A percentile compares a stretch with the other conserved stretches of the same genome.
These are phyloP conservation scores for Oplegnathus fasciatus DNA, from an alignment of 2,113 vertebrate species.

Conservation along the genomic window DNA sequence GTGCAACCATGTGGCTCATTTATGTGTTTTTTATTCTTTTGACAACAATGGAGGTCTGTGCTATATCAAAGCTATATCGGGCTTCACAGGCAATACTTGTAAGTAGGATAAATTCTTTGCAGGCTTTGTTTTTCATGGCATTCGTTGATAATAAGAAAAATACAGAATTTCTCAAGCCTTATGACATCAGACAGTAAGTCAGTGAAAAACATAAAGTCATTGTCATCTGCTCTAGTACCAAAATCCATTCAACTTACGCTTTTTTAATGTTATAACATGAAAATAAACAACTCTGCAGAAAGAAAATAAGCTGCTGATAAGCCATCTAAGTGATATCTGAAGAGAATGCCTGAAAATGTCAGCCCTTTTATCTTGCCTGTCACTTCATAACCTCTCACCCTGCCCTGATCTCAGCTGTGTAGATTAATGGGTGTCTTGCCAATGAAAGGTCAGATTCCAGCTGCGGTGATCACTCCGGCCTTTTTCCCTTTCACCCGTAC, in stretches of 20 bases:
- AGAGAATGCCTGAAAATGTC: constrained; percentile 31
- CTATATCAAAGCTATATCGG: not conserved
- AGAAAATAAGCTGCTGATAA: not conserved
- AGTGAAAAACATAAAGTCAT: not conserved
- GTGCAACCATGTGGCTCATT: not conserved
- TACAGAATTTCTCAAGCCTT: not conserved
- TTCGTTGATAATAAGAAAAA: not conserved
- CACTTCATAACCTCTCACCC: constrained; percentile 25
- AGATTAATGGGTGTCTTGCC: constrained; percentile 21
- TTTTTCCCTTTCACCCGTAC: not conserved
- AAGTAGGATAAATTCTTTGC: not conserved
- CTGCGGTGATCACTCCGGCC: constrained; percentile 32
- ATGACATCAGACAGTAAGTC: not conserved
- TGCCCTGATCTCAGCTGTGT: constrained; percentile 23
- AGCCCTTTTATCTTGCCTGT: constrained; percentile 17
- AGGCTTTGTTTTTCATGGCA: not conserved
- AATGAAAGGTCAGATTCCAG: constrained; percentile 65
- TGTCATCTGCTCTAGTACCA: not conserved
- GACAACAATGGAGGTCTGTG: not conserved
- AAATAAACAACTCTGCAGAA: not conserved
- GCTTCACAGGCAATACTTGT: not conserved
- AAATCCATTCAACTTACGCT: not conserved
- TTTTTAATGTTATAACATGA: not conserved
- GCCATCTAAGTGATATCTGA: not conserved
- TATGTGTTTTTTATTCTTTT: not conserved